Evolutionary conservation across 2,888 invertebrate species (phyloP).

Genomic region (Yponomeuta sedellus): DNA sequence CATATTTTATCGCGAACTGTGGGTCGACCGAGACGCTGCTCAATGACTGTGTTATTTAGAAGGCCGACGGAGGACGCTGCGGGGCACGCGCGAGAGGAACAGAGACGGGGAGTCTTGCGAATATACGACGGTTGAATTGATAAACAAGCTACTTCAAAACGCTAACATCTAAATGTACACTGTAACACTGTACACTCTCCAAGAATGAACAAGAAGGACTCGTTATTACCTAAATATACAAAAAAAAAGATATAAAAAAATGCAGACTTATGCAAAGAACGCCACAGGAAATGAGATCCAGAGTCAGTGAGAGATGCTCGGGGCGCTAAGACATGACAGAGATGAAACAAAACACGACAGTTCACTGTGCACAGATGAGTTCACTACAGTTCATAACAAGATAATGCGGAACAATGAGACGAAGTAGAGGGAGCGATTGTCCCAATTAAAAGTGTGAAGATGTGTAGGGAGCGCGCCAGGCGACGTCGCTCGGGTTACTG

Average conservation of each 20-base stretch:
- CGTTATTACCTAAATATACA: background rate
- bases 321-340: background rate
- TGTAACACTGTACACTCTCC: background rate
- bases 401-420: conserved; percentile 10
- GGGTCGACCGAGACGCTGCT: conserved; percentile 32
- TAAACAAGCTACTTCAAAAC: conserved; percentile 25
- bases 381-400: conserved; percentile 5
- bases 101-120: conserved; percentile 29
- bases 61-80: conserved; percentile 28
- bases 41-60: conserved; percentile 45
- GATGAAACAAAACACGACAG: conserved; percentile 1
- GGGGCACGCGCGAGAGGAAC: conserved; percentile 32
- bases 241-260: background rate
- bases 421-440: conserved; percentile 34
- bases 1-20: conserved; percentile 29
- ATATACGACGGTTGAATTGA: conserved; percentile 37
- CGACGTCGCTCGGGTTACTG: conserved; percentile 71
- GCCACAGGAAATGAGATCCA: background rate
- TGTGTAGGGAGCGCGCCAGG: conserved; percentile 55
- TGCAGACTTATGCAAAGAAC: conserved; percentile 3
- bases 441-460: conserved; percentile 38
- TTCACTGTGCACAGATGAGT: background rate
- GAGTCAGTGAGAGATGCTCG: background rate
- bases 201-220: background rate
- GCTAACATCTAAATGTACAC: background rate